Base-by-base conservation (phyloP, 2,113 vertebrate genomes). In the Protobothrops mucrosquamatus region DNA sequence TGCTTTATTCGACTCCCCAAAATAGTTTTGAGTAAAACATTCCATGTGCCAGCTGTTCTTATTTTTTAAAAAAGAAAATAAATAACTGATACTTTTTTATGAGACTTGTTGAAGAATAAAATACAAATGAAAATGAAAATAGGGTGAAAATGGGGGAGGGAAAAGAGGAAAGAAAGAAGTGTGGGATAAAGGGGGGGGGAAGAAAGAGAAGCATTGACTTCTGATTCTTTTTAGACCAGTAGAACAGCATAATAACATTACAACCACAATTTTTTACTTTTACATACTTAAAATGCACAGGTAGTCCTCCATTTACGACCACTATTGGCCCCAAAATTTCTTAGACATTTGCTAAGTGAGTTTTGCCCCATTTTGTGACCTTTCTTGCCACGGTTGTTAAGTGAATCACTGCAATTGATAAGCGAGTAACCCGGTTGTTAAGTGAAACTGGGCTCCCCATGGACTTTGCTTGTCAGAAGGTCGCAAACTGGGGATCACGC, bases 171-270 rank as follows among this genome's bases (percentile, higher is more conserved):
- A 85, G 74, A 34, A 39, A 85, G 9, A 85, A 1, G 1, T 22
- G 23, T 9, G 9, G 43, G 6, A 20, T 23, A 23, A 22, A 8
- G 1, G 22, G n/a, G 2, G 0, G 22, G n/a, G 2, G 0, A n/a
- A 18, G 7, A 46, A 46, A 43, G 9, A 85, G 34, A 43, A 85
- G 39, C 1, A 46, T 6, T 5, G 11, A 69, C 26, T 14, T 51
- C 8, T 8, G 7, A 9, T 51, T 51, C 29, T 69, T n/a, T 64
- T n/a, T 69, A 69, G 4, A 11, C 2, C 3, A 12, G 26, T 12
- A 64, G 11, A 64, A 29, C 4, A 29, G 29, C 29, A 12, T 5
- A 4, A 29, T 14, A n/a, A 69, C 29, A 69, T 69, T 6, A n/a
- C 26, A n/a, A 69, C 12, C 29, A 14, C 4, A 1, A 12, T 11